Evolutionary conservation across 1,140 invertebrate genomes (phyloP).

Genomic region (Drosophila sechellia): DNA sequence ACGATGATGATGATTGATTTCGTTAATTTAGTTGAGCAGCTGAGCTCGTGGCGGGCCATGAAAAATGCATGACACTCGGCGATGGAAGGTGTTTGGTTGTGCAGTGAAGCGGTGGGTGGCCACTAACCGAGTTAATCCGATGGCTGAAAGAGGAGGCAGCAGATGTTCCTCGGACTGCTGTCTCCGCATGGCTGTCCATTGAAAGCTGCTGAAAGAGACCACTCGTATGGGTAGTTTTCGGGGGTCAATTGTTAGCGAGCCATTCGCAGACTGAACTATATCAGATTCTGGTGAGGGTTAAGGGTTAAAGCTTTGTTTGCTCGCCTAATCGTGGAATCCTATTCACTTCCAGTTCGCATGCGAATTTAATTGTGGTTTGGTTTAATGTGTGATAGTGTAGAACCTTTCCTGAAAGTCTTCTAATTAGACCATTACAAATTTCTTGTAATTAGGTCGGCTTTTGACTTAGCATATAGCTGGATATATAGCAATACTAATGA

Average conservation of each 20-base stretch:
- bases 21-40: conserved; percentile 62
- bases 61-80: conserved; percentile 42
- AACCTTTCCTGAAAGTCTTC: background rate
- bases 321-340: background rate
- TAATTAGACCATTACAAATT: too few species aligned
- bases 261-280: background rate
- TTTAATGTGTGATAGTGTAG: background rate
- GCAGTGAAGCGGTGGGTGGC: background rate
- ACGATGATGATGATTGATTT: conserved; percentile 69
- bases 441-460: background rate
- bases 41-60: conserved; percentile 41
- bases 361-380: background rate
- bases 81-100: background rate
- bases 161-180: background rate
- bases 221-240: background rate
- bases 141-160: background rate
- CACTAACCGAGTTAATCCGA: conserved; percentile 36
- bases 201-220: background rate
- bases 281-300: background rate
- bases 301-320: conserved; percentile 2
- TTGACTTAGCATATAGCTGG: too few species aligned
- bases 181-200: background rate
- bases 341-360: background rate
- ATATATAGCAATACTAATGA: too few species aligned
- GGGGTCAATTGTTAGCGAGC: conserved; percentile 1